These are phyloP conservation scores for Falco berigora DNA, from an alignment of 2,797 vertebrate species.

Conservation along the genomic window DNA sequence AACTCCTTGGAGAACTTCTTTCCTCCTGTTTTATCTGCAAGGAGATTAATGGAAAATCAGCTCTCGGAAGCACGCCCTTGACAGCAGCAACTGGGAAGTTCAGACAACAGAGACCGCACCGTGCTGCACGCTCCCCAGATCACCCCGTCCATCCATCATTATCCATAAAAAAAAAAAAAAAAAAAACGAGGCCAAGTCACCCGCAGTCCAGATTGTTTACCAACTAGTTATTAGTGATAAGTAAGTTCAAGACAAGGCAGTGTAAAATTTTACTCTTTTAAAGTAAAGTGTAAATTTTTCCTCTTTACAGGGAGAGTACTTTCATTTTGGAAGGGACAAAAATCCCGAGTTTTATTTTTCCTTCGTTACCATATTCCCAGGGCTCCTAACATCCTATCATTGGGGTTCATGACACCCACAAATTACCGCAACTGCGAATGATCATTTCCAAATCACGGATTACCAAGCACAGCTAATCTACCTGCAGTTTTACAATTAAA, in stretches of 20 bases:
- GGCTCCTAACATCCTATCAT: background rate
- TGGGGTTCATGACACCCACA: rapidly evolving
- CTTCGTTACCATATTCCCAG: background rate
- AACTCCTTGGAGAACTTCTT: constrained; percentile 98
- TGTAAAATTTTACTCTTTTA: background rate
- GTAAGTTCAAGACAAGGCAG: background rate
- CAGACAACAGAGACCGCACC: background rate
- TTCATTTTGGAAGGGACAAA: background rate
- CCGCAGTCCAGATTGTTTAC: background rate
- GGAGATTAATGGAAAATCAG: background rate
- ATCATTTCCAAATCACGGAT: background rate
- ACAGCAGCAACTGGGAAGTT: background rate
- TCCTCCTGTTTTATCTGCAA: constrained; percentile 92
- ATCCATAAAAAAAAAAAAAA: background rate
- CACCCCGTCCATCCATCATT: rapidly evolving
- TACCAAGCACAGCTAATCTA: no score
- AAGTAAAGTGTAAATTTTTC: background rate
- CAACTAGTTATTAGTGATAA: background rate
- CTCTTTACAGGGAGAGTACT: background rate
- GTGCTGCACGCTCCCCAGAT: rapidly evolving
- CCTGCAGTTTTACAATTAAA: background rate
- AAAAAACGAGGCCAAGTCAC: background rate
- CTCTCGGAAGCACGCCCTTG: rapidly evolving
- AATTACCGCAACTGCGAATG: rapidly evolving
- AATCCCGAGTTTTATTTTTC: background rate